Percentiles rank a stretch among this genome's conserved stretches.
Evolutionary conservation across 1,140 invertebrate genomes (phyloP).

Genomic region (Bombus fervidus): DNA sequence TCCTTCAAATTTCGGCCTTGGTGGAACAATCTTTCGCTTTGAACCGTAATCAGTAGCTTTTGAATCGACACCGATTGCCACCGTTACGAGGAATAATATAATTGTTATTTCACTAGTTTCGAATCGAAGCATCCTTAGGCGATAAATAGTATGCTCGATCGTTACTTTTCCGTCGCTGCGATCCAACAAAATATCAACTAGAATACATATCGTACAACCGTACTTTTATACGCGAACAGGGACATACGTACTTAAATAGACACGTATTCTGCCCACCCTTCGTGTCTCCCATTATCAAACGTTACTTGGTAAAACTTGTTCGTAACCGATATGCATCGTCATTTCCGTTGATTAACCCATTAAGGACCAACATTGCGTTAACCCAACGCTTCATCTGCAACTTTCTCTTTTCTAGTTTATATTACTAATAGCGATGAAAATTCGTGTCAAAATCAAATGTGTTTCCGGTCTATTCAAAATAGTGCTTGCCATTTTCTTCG

Average conservation of each 20-base stretch:
- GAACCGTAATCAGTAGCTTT: constrained; percentile 17
- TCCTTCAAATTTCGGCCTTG: constrained; percentile 57
- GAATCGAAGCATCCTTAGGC: not conserved
- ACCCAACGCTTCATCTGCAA: too few species aligned
- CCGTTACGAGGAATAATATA: not conserved
- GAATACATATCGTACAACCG: not conserved
- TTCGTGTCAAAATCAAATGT: too few species aligned
- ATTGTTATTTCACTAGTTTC: not conserved
- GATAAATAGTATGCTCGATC: not conserved
- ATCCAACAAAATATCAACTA: not conserved
- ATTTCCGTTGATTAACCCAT: constrained; percentile 17
- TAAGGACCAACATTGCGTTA: too few species aligned
- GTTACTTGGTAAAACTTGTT: constrained; percentile 10
- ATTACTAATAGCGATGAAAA: not conserved
- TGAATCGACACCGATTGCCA: not conserved
- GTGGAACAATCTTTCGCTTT: constrained; percentile 50
- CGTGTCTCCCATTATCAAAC: constrained; percentile 18
- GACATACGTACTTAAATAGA: not conserved
- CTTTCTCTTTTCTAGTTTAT: not conserved
- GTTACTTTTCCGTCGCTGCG: too few species aligned
- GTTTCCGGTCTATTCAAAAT: not conserved
- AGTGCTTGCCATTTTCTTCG: not conserved
- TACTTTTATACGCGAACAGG: not conserved
- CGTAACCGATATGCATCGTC: constrained; percentile 9
- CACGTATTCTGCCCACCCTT: not conserved